phyloP scores from a whole-genome alignment of 2,888 invertebrate species.

The Gryllus longicercus region DNA sequence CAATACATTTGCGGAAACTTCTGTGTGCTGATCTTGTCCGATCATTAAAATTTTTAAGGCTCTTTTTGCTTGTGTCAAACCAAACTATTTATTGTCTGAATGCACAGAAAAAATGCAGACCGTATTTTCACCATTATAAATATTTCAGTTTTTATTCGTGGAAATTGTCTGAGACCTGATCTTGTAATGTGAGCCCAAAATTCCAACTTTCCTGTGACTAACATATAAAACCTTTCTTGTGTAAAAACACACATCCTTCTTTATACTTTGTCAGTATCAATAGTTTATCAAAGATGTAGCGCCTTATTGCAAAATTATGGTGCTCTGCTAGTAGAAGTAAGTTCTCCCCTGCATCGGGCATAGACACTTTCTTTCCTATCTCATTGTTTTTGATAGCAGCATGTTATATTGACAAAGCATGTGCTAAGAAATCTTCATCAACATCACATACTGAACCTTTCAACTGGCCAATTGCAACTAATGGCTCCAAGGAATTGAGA shows the following conservation, averaged over 20 bases:
- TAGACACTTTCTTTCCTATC: not conserved
- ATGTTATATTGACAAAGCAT: not conserved
- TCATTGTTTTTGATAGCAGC: not conserved
- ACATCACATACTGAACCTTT: not conserved
- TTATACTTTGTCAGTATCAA: not conserved
- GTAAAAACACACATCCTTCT: not conserved
- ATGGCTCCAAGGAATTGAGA: not conserved
- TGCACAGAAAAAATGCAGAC: not conserved
- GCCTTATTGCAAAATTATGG: not conserved
- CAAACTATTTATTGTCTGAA: not conserved
- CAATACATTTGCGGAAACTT: not conserved
- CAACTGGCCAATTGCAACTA: not conserved
- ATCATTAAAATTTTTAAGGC: not conserved
- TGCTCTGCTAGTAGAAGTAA: not conserved
- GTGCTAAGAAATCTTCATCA: not conserved
- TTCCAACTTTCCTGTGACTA: not conserved
- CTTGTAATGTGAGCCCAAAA: not conserved
- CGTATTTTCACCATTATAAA: not conserved
- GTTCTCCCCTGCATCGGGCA: not conserved
- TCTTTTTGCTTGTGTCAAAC: not conserved
- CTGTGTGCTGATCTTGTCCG: not conserved
- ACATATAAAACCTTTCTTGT: not conserved
- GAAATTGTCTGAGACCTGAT: not conserved
- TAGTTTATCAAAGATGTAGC: not conserved
- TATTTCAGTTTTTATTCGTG: not conserved